phyloP scores from a whole-genome alignment of 1,140 invertebrate genomes.

The Cepaea nemoralis region DNA sequence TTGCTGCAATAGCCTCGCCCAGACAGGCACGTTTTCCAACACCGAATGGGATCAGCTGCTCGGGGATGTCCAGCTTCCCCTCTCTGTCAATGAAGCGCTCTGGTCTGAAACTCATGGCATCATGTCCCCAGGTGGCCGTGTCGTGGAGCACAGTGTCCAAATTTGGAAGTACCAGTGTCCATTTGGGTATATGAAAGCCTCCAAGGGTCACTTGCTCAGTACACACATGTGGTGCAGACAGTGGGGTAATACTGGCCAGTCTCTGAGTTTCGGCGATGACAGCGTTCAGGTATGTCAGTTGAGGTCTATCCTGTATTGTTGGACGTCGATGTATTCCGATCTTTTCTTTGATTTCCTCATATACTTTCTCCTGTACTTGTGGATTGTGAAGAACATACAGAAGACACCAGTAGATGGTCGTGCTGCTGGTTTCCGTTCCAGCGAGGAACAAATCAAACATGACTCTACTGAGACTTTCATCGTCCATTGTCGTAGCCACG shows the following conservation, averaged over 20 bases:
- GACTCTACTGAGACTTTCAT: slow-evolving; percentile 38
- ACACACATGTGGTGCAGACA: background rate
- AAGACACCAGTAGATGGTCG: slow-evolving; percentile 78
- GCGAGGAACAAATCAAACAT: slow-evolving; percentile 49
- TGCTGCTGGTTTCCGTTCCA: slow-evolving; percentile 51
- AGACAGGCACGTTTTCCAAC: slow-evolving; percentile 17
- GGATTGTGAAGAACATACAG: slow-evolving; percentile 84
- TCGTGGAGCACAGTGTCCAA: background rate
- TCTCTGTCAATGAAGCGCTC: slow-evolving; percentile 1
- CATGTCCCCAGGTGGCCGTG: background rate
- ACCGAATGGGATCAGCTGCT: slow-evolving; percentile 48
- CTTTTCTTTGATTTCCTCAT: background rate
- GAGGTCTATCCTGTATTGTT: background rate
- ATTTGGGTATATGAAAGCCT: background rate
- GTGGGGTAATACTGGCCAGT: background rate
- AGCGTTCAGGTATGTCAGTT: background rate
- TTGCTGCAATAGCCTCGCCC: background rate
- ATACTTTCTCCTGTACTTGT: slow-evolving; percentile 73
- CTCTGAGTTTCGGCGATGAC: background rate
- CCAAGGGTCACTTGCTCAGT: background rate
- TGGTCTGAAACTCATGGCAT: background rate
- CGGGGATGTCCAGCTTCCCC: slow-evolving; percentile 15
- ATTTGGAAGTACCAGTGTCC: background rate
- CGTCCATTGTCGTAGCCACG: slow-evolving; percentile 37
- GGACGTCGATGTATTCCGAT: background rate